Conservation (phyloP, 2,888 invertebrate species). For the Philhelius pedissequus region DNA sequence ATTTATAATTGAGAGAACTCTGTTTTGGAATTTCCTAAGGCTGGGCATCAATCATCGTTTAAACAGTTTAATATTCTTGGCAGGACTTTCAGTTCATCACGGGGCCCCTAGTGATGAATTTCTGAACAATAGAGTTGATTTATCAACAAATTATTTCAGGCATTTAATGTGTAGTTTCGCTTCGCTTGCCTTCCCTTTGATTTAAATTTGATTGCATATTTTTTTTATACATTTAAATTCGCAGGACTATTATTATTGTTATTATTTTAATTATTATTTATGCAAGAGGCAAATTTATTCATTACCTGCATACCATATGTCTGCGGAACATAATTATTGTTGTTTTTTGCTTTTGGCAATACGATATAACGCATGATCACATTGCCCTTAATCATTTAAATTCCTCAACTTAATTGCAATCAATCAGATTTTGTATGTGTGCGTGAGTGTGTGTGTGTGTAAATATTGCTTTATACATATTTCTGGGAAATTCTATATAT, state of each 20-base stretch:
- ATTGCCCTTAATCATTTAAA: constrained; percentile 50
- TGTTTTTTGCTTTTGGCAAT: constrained; percentile 10
- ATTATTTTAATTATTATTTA: constrained; percentile 22
- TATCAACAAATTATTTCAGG: constrained; percentile 26
- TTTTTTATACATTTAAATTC: background rate
- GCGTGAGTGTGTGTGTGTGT: background rate
- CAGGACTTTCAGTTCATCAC: background rate
- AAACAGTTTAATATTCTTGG: constrained; percentile 47
- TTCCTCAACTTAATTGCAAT: constrained; percentile 51
- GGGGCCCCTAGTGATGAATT: background rate
- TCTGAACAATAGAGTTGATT: constrained; percentile 31
- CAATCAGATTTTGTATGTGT: constrained; percentile 9
- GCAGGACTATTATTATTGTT: background rate
- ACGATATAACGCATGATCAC: background rate
- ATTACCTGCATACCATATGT: background rate
- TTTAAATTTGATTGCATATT: constrained; percentile 10
- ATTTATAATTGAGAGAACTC: constrained; percentile 44
- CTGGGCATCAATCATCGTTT: background rate
- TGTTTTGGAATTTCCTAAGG: background rate
- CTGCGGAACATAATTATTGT: constrained; percentile 8
- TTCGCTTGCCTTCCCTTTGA: background rate
- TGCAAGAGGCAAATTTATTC: background rate
- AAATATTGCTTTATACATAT: background rate
- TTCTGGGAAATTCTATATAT: background rate
- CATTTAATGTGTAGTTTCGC: constrained; percentile 2